Evolutionary conservation across 2,888 invertebrate species (phyloP), one percentile per base, ranked within the genome.

Genomic region (Nemotelus pantherinus): DNA sequence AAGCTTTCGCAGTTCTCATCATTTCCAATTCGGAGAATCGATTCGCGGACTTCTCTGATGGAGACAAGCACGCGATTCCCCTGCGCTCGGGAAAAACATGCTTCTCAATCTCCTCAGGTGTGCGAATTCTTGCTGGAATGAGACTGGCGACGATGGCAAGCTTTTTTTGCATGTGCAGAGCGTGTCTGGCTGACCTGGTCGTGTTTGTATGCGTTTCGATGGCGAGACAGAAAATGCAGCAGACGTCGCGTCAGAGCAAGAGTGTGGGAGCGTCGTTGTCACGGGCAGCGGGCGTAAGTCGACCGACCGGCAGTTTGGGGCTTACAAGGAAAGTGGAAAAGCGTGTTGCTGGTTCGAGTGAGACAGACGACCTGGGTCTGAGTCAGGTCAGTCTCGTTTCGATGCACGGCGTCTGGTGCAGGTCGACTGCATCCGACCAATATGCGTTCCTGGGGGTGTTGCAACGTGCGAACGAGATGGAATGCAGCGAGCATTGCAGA

Each of bases 391-490:
- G 63, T 74, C 74, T 63, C 63, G 63, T 44, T 74, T 41, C n/a
- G 48, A 43, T 63, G 63, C 63, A 60, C 10, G 50, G 48, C 63
- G 10, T 3, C 10, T 9, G 48, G 63, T 74, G 74, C 74, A 63
- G 63, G 6, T 41, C 39, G 63, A 45, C 10, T 74, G 74, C 74
- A 74, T 10, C 50, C 60, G 48, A 60, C 53, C 70, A 47, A 63
- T 74, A 63, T 74, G 74, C 74, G 74, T 74, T 74, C 50, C 48
- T 41, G 47, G 74, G 74, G 74, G 74, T 74, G 74, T 60, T 74
- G 74, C 74, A 74, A 74, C 41, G 74, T 39, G 60, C 60, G 60
- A 74, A 9, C 60, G 74, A 74, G 74, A 74, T 39, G 63, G n/a
- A 53, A n/a, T 68, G 68, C 53, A 53, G 9, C 39, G 63, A 25